Conservation (phyloP, 2,888 invertebrate genomes). For the Pollenia amentaria region DNA sequence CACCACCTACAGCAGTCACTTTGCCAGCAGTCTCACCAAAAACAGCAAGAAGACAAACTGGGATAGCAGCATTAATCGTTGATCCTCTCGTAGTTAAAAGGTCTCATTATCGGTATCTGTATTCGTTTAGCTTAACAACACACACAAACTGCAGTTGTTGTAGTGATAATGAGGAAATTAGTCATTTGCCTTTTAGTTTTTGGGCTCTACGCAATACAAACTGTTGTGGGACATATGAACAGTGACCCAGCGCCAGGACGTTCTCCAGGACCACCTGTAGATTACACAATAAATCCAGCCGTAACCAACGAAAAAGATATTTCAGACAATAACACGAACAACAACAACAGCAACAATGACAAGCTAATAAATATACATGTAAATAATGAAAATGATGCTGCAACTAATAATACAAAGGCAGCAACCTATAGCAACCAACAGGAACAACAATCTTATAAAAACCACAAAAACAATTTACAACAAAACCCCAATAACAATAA, state of each 20-base stretch:
- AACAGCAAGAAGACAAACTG: background rate
- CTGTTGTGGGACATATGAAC: constrained; percentile 85
- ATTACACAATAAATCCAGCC: constrained; percentile 81
- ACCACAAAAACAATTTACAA: constrained; percentile 52
- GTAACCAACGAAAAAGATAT: constrained; percentile 20
- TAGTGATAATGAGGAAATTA: constrained; percentile 79
- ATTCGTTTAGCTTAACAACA: constrained; percentile 17
- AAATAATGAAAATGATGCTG: constrained; percentile 30
- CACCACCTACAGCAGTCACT: constrained; percentile 32
- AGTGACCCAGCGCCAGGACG: constrained; percentile 89
- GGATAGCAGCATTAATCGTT: background rate
- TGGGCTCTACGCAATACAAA: constrained; percentile 78
- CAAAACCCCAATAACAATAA: constrained; percentile 50
- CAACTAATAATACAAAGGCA: constrained; percentile 14
- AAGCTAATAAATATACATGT: background rate
- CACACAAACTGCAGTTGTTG: constrained; percentile 75
- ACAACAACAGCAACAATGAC: constrained; percentile 28
- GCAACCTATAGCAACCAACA: background rate
- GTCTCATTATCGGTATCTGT: constrained; percentile 18
- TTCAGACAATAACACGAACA: constrained; percentile 43
- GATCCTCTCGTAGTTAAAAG: constrained; percentile 5
- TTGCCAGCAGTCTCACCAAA: too few relatives aligned
- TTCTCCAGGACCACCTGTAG: constrained; percentile 87
- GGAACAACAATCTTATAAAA: background rate
- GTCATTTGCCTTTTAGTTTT: constrained; percentile 79